A percentile compares a stretch with the other conserved stretches of the same genome.
These are phyloP conservation scores for Turnix velox DNA, from an alignment of 2,113 vertebrate genomes.

Conservation along the genomic window DNA sequence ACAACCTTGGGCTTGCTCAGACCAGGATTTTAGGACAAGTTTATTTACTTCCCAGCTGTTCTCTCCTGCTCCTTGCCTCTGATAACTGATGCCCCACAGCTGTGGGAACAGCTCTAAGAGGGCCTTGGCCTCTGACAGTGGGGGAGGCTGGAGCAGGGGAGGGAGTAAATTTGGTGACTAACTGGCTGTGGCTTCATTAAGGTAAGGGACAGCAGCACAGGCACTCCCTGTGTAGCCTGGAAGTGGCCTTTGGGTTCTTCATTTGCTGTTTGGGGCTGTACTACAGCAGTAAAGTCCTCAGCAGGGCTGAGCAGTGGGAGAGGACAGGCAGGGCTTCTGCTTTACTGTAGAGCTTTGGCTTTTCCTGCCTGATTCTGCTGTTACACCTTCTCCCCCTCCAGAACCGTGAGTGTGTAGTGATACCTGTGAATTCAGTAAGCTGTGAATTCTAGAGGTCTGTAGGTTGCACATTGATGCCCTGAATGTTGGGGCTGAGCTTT, in stretches of 20 bases:
- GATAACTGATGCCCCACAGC: neutral
- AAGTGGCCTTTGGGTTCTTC: accelerated
- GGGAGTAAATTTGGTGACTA: neutral
- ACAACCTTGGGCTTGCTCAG: neutral
- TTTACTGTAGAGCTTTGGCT: neutral
- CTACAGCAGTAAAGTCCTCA: neutral
- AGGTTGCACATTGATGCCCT: neutral
- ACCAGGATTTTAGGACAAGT: neutral
- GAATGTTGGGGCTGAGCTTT: neutral
- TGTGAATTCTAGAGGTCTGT: neutral
- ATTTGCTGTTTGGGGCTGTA: neutral
- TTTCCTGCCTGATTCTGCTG: neutral
- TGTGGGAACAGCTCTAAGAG: neutral
- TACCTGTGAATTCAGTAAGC: neutral
- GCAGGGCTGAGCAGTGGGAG: neutral
- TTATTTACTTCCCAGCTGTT: conserved; percentile 4
- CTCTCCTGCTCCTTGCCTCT: neutral
- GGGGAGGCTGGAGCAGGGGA: neutral
- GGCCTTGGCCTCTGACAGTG: neutral
- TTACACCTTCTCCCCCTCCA: neutral
- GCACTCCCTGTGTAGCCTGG: neutral
- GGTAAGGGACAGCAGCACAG: neutral
- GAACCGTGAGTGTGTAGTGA: neutral
- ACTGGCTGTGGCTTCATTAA: neutral
- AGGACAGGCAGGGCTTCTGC: neutral